Evolutionary conservation across 2,888 invertebrate species (phyloP).

Genomic region (Ophonus ardosiacus): DNA sequence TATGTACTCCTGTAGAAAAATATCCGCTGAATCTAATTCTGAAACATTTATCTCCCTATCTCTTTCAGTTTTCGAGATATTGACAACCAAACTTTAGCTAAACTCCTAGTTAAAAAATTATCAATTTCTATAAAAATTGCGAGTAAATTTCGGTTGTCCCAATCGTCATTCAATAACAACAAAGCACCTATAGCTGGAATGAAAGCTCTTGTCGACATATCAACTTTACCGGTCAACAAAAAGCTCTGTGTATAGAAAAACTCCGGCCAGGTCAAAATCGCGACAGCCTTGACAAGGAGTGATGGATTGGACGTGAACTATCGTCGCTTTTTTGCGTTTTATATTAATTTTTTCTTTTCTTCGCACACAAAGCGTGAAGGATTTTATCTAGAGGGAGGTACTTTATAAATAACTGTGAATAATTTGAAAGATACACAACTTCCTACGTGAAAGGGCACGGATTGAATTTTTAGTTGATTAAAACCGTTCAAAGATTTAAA

Average conservation of each 20-base stretch:
- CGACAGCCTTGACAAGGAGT: conserved; percentile 42
- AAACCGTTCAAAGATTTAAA: too few species aligned
- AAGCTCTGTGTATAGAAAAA: conserved; percentile 38
- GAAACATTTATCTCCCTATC: not conserved
- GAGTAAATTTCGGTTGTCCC: not conserved
- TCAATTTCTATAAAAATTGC: not conserved
- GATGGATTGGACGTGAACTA: conserved; percentile 48
- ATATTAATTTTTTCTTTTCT: conserved; percentile 53
- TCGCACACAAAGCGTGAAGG: conserved; percentile 24
- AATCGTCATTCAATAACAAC: not conserved
- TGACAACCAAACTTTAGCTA: not conserved
- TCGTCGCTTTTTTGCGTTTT: conserved; percentile 48
- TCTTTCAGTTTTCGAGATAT: not conserved
- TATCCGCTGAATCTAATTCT: not conserved
- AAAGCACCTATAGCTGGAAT: not conserved
- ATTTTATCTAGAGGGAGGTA: not conserved
- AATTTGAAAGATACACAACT: not conserved
- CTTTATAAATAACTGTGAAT: not conserved
- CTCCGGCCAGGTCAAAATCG: conserved; percentile 46
- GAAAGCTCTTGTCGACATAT: conserved; percentile 42
- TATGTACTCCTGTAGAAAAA: too few species aligned
- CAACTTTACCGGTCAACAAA: conserved; percentile 45
- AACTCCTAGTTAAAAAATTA: not conserved
- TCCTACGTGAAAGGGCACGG: not conserved
- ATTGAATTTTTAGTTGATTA: too few species aligned